Evolutionary conservation across 1,140 invertebrate species (phyloP), one percentile per base, ranked within the genome.

Genomic region (Colletes gigas): DNA sequence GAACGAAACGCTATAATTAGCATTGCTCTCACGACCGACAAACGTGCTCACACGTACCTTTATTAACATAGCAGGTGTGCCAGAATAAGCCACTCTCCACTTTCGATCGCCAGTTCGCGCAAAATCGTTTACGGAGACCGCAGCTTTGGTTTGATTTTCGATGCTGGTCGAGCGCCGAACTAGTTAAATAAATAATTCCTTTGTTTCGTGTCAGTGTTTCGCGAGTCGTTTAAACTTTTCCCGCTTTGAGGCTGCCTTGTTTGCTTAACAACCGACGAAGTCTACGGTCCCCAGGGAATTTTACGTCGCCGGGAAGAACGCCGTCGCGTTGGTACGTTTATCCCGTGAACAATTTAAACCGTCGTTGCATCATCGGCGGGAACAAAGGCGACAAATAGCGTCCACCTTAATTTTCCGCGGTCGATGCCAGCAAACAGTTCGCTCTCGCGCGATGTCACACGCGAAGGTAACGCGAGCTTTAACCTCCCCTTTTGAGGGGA

Each of bases 371-470:
- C 39, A 39, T 63, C 14, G 57, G 39, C 21, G 5, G 3, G 54
- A n/a, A 72, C 21, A 74, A 74, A 80, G 41, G 41, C 15, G 21
- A 59, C 44, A 59, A 72, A 63, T 41, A 12, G 67, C 71, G 65
- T 69, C 39, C 54, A 59, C 19, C 52, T 54, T 39, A 69, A 66
- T 59, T 69, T 67, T 14, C 5, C 14, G 15, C 62, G 62, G 19
- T 12, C 75, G 54, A 77, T 50, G 19, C 21, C 21, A 66, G 47
- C 21, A 54, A 83, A 83, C 52, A 21, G 66, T 44, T 68, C 15
- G 60, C 54, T 75, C 78, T 79, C n/a, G 62, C 73, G 39, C 4
- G 41, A 55, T 39, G 67, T 83, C 82, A 76, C 55, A 70, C 82
- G 60, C 65, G 69, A 84, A 76, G 14, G 50, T 82, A 69, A 78